Conservation (phyloP, 2,797 vertebrate genomes). For the Cirrhinus mrigala region DNA sequence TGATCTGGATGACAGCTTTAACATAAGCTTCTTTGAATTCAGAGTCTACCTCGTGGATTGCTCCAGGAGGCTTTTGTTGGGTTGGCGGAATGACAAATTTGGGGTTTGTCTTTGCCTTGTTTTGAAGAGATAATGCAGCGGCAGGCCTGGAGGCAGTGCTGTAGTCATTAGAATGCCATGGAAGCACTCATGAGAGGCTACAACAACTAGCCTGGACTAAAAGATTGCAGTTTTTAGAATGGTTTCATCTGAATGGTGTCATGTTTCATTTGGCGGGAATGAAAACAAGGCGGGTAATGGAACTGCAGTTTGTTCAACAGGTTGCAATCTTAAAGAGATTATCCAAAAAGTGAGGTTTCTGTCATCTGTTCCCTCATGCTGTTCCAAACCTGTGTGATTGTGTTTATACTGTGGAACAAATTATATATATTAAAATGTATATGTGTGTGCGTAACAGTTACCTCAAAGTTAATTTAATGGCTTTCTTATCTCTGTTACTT, state of each 20-base stretch:
- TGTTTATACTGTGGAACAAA: neutral
- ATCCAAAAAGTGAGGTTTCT: neutral
- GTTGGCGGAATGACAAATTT: slow-evolving; percentile 34
- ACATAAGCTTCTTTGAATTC: slow-evolving; percentile 36
- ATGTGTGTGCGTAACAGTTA: too few relatives aligned
- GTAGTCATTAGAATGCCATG: slow-evolving; percentile 45
- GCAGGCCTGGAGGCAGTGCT: slow-evolving; percentile 37
- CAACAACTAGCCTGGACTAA: slow-evolving; percentile 8
- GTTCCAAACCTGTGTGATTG: neutral
- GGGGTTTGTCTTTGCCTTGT: slow-evolving; percentile 30
- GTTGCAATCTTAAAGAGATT: neutral
- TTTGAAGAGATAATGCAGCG: slow-evolving; percentile 33
- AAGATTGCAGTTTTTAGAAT: slow-evolving; percentile 38
- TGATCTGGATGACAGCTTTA: slow-evolving; percentile 17
- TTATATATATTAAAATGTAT: too few relatives aligned
- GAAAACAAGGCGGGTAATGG: neutral
- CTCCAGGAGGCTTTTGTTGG: slow-evolving; percentile 28
- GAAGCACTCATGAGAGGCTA: slow-evolving; percentile 20
- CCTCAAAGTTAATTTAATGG: too few relatives aligned
- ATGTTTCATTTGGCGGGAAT: slow-evolving; percentile 14
- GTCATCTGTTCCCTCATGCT: neutral
- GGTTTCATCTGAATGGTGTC: neutral
- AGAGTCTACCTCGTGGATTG: slow-evolving; percentile 11
- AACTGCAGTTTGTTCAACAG: neutral
- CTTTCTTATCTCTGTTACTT: too few relatives aligned